Evolutionary conservation across 1,140 invertebrate genomes (phyloP).

Genomic region (Drosophila chauvacae): DNA sequence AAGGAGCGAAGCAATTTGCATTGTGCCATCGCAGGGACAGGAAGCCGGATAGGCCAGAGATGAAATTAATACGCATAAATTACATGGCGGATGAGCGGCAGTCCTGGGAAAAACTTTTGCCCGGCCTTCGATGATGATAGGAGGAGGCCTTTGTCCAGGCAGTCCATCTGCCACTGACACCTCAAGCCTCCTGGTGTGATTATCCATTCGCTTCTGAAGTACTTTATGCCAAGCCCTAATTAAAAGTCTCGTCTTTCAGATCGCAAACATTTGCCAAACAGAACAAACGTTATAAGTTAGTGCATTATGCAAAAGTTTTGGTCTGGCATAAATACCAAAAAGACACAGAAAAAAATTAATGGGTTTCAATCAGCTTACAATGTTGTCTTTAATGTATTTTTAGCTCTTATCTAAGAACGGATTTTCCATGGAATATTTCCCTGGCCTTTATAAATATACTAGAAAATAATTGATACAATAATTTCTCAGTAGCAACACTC

Average conservation of each 20-base stretch:
- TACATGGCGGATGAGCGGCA: conserved; percentile 54
- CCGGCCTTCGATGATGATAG: conserved; percentile 4
- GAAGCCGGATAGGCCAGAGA: conserved; percentile 75
- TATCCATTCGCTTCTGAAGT: conserved; percentile 7
- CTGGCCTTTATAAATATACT: not conserved
- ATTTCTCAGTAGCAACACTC: not conserved
- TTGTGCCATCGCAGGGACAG: conserved; percentile 56
- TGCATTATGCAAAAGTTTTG: conserved; percentile 33
- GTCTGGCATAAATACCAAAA: conserved; percentile 4
- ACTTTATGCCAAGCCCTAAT: conserved; percentile 25
- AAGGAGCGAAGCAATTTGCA: conserved; percentile 50
- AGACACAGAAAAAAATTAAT: not conserved
- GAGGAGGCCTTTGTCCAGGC: not conserved
- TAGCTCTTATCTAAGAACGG: not conserved
- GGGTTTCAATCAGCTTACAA: not conserved
- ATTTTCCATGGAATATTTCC: not conserved
- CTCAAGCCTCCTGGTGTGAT: conserved; percentile 19
- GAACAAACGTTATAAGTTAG: conserved; percentile 24
- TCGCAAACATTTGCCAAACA: conserved; percentile 24
- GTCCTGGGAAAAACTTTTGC: conserved; percentile 56
- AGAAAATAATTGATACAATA: not conserved
- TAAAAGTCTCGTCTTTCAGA: conserved; percentile 37
- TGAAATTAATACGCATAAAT: conserved; percentile 82
- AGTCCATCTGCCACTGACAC: conserved; percentile 25
- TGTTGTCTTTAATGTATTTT: not conserved